Percentiles rank a stretch among this genome's conserved stretches.
These are phyloP conservation scores for Baccha elongata DNA, from an alignment of 2,888 invertebrate species.

Conservation along the genomic window DNA sequence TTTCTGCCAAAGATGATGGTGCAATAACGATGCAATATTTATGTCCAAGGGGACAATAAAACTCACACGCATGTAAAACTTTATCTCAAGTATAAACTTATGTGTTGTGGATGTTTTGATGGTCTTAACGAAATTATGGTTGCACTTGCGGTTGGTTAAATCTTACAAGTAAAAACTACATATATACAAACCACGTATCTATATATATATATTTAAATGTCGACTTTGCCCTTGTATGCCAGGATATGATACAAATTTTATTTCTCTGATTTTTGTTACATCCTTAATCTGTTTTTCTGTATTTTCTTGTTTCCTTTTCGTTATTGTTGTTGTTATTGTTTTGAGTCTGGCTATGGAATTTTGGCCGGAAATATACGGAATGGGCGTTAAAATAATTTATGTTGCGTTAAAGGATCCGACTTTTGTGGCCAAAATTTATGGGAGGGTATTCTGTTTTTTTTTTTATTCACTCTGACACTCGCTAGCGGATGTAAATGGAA, in stretches of 20 bases:
- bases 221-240: conserved; percentile 1
- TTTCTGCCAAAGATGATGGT: conserved; percentile 57
- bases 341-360: conserved; percentile 18
- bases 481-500: conserved; percentile 64
- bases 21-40: conserved; percentile 70
- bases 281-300: conserved; percentile 17
- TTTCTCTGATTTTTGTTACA: conserved; percentile 23
- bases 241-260: conserved; percentile 16
- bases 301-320: conserved; percentile 6
- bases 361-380: conserved; percentile 17
- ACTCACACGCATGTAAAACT: conserved; percentile 57
- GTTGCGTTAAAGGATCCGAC: conserved; percentile 71
- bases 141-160: conserved; percentile 51
- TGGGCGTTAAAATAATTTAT: conserved; percentile 69
- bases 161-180: conserved; percentile 9
- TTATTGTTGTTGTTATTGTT: background rate
- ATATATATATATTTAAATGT: conserved; percentile 4
- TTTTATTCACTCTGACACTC: conserved; percentile 62
- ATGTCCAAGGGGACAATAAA: conserved; percentile 60
- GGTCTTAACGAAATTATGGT: conserved; percentile 60
- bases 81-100: conserved; percentile 60
- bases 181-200: background rate
- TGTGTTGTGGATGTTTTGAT: conserved; percentile 35
- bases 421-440: conserved; percentile 67
- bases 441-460: conserved; percentile 20